Evolutionary conservation across 2,888 invertebrate species (phyloP).

Genomic region (Branchinecta sandiegonensis): DNA sequence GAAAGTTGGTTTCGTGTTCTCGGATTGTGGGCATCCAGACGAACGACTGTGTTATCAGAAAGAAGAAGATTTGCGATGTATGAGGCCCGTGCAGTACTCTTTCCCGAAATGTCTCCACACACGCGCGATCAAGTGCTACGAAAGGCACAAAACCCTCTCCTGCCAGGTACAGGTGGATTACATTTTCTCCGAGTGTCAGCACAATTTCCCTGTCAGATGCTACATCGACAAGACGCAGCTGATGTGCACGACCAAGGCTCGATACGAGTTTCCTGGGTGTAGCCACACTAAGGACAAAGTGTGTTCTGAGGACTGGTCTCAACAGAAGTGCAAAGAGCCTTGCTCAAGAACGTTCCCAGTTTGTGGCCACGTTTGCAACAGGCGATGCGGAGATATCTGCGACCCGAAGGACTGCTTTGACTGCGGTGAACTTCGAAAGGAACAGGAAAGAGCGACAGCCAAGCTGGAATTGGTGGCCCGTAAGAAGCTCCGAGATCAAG

Average conservation of each 20-base stretch:
- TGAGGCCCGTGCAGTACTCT: too few species aligned
- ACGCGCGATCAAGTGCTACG: too few species aligned
- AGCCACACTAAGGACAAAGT: not conserved
- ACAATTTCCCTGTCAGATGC: not conserved
- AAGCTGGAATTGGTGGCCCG: too few species aligned
- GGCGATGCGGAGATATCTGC: constrained; percentile 17
- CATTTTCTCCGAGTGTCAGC: not conserved
- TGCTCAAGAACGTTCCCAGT: not conserved
- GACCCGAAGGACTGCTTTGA: not conserved
- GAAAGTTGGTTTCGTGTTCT: too few species aligned
- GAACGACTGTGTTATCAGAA: too few species aligned
- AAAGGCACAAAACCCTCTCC: too few species aligned
- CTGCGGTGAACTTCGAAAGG: not conserved
- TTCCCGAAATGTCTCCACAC: too few species aligned
- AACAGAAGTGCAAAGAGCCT: not conserved
- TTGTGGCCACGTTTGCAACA: constrained; percentile 11
- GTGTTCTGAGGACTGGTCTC: not conserved
- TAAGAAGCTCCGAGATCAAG: too few species aligned
- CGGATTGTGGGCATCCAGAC: too few species aligned
- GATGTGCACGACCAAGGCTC: not conserved
- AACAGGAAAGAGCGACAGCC: not conserved
- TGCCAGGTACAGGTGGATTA: not conserved
- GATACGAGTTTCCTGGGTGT: not conserved
- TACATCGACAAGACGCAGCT: not conserved
- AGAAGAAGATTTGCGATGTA: too few species aligned